These are phyloP conservation scores for Saguinus imperator DNA, from an alignment of 2,113 vertebrate species.

Conservation along the genomic window DNA sequence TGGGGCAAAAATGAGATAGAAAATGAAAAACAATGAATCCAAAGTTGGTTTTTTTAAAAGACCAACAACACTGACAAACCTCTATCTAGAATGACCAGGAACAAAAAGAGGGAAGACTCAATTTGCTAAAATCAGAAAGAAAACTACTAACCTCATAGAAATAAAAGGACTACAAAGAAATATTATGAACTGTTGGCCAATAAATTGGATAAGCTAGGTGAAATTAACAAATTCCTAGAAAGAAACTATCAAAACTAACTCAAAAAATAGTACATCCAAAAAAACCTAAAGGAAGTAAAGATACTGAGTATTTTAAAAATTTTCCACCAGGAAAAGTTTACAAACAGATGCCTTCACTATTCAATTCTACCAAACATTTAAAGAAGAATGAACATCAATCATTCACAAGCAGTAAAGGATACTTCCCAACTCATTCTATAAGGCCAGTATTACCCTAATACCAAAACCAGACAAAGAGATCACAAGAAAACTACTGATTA, in stretches of 20 bases:
- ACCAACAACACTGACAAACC: neutral
- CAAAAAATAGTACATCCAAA: slow-evolving; percentile 8
- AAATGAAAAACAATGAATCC: neutral
- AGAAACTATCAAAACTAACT: slow-evolving; percentile 6
- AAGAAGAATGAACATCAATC: neutral
- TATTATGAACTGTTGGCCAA: neutral
- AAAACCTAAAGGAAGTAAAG: neutral
- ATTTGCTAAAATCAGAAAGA: neutral
- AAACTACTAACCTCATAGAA: slow-evolving; percentile 5
- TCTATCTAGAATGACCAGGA: neutral
- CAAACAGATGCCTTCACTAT: neutral
- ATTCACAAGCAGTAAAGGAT: neutral
- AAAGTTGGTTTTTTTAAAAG: neutral
- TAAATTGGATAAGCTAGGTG: neutral
- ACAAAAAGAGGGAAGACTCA: neutral
- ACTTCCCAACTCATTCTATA: neutral
- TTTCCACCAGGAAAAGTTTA: neutral
- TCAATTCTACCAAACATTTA: neutral
- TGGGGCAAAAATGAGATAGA: neutral
- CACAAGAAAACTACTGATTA: neutral
- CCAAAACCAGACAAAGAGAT: neutral
- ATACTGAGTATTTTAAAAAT: neutral
- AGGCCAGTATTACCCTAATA: neutral
- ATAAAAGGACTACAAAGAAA: neutral
- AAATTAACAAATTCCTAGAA: neutral